Conservation (phyloP, 2,888 invertebrate genomes). For the Lithophane leautieri region DNA sequence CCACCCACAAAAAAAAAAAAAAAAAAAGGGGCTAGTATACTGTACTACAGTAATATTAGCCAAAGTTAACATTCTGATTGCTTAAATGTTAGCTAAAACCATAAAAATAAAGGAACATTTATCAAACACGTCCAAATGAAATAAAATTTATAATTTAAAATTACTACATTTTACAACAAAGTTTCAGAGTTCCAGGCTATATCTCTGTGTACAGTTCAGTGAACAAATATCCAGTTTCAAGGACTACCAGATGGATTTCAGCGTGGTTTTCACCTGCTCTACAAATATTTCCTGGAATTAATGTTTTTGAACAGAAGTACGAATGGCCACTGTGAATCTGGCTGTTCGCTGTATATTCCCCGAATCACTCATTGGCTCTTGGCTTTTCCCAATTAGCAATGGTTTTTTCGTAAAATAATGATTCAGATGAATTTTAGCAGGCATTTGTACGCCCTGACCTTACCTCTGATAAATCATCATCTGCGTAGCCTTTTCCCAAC, state of each 20-base stretch:
- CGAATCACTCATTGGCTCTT: background rate
- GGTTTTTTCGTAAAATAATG: background rate
- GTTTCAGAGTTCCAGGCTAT: background rate
- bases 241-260: background rate
- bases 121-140: background rate
- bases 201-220: background rate
- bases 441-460: background rate
- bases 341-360: background rate
- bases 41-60: background rate
- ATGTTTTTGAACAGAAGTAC: background rate
- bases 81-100: background rate
- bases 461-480: background rate
- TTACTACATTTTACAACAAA: background rate
- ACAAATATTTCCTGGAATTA: conserved; percentile 1
- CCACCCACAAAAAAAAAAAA: too few species aligned
- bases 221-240: conserved; percentile 23
- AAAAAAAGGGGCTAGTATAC: background rate
- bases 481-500: too few species aligned
- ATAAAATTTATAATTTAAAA: conserved; percentile 7
- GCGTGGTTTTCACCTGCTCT: conserved; percentile 9
- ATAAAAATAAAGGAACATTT: background rate
- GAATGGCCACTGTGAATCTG: background rate
- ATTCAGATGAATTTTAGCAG: background rate
- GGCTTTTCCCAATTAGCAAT: conserved; percentile 10
- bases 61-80: background rate